Base-by-base conservation (phyloP, 2,797 vertebrate species). In the Arctocebus calabarensis region DNA sequence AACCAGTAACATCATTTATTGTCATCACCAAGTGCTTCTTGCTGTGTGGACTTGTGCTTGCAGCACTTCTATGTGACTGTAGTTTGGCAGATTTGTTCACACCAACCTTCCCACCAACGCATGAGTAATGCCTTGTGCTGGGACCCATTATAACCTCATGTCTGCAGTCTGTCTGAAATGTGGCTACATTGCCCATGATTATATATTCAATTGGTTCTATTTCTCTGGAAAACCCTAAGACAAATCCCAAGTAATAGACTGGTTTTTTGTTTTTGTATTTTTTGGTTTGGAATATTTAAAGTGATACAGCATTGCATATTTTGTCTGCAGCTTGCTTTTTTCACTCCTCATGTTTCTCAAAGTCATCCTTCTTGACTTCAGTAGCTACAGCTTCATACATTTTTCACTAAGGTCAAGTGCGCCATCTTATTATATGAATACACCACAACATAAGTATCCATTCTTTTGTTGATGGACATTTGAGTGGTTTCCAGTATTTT, bases 231-330 rank as follows among this genome's bases (percentile, higher is more conserved):
- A 91, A 29, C 40, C 19, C 7, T 70, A 13, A 61, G 6, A 52
- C 19, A 61, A 59, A 66, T 34, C 8, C 29, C 77, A 77, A 82
- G 25, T 20, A 82, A 79, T 59, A 1, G 9, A 81, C 52, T 75
- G 8, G 75, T 59, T 84, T 77, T 77, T 27, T 78, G 40, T 40
- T 40, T 40, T 40, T 40, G 40, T 40, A 40, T 40, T 40, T 40
- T 40, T 78, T 75, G 64, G 25, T 70, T 64, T 71, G 78, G n/a
- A 89, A 86, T 93, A 78, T 83, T 93, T 78, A 59, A 88, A 92
- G 37, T 89, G 59, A 2, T 48, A 23, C 16, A 40, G 1, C 55
- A 25, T 43, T 68, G 62, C 25, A 48, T 29, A 55, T 87, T 52
- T 70, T 55, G 8, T 74, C 68, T 62, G 14, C 45, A 59, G 78